Conservation (phyloP, 2,113 vertebrate species). For the Piaya cayana region DNA sequence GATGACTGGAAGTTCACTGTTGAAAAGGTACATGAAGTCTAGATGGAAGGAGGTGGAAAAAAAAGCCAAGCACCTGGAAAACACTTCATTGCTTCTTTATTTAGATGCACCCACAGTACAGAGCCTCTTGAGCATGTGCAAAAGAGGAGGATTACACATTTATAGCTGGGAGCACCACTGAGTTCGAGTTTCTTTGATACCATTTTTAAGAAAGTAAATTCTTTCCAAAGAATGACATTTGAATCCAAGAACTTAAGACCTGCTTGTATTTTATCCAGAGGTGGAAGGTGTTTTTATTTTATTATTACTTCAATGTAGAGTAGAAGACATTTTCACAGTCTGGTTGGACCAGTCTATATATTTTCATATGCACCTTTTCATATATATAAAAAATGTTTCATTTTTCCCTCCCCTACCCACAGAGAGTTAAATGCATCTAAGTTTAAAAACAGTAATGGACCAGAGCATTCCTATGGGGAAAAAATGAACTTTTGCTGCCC, state of each 20-base stretch:
- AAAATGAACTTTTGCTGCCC: conserved; percentile 81
- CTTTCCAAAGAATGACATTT: conserved; percentile 72
- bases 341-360: conserved; percentile 66
- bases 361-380: conserved; percentile 73
- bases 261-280: conserved; percentile 55
- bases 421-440: conserved; percentile 54
- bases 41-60: conserved; percentile 2
- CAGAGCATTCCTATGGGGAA: conserved; percentile 67
- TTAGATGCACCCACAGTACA: conserved; percentile 75
- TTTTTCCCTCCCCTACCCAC: conserved; percentile 32
- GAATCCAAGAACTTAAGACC: conserved; percentile 66
- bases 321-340: conserved; percentile 67
- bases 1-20: fast-evolving
- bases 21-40: not conserved
- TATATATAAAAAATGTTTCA: conserved; percentile 69
- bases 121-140: conserved; percentile 67
- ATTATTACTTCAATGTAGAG: conserved; percentile 61
- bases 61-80: conserved; percentile 66
- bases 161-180: conserved; percentile 73
- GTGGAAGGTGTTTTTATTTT: conserved; percentile 52
- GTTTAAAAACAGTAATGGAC: conserved; percentile 63
- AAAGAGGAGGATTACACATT: conserved; percentile 73
- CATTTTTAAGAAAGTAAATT: conserved; percentile 69
- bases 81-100: conserved; percentile 79
- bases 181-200: conserved; percentile 62